Evolutionary conservation across 2,888 invertebrate genomes (phyloP).

Genomic region (Clanis bilineata): DNA sequence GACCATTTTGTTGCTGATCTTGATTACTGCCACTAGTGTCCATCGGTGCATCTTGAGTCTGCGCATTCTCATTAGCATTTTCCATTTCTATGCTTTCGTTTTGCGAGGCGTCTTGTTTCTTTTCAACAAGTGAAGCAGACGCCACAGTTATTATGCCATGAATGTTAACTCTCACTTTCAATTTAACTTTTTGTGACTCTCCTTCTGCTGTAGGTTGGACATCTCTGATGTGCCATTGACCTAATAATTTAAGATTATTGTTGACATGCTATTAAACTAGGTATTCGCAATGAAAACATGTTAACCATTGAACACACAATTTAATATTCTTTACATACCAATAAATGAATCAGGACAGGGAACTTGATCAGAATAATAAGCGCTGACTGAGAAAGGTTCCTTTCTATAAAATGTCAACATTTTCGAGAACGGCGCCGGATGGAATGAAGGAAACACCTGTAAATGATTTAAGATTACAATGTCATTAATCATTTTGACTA

Average conservation of each 20-base stretch:
- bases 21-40: conserved; percentile 76
- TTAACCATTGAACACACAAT: background rate
- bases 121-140: conserved; percentile 92
- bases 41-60: conserved; percentile 70
- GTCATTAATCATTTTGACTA: background rate
- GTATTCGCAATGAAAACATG: background rate
- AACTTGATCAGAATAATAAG: conserved; percentile 89
- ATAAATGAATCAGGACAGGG: conserved; percentile 90
- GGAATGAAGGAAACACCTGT: conserved; percentile 92
- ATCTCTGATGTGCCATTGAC: conserved; percentile 89
- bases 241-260: conserved; percentile 61
- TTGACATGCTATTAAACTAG: background rate
- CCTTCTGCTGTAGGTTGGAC: conserved; percentile 94
- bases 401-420: conserved; percentile 96
- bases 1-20: conserved; percentile 68
- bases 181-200: conserved; percentile 96
- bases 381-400: conserved; percentile 93
- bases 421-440: conserved; percentile 96
- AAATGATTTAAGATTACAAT: conserved; percentile 1
- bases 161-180: conserved; percentile 96
- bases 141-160: conserved; percentile 95
- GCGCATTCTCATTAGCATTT: conserved; percentile 67
- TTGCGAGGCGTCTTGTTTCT: conserved; percentile 81
- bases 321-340: no score
- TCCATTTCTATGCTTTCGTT: conserved; percentile 72